A percentile compares a stretch with the other conserved stretches of the same genome.
Evolutionary conservation across 2,888 invertebrate genomes (phyloP).

Genomic region (Odontothrips loti): DNA sequence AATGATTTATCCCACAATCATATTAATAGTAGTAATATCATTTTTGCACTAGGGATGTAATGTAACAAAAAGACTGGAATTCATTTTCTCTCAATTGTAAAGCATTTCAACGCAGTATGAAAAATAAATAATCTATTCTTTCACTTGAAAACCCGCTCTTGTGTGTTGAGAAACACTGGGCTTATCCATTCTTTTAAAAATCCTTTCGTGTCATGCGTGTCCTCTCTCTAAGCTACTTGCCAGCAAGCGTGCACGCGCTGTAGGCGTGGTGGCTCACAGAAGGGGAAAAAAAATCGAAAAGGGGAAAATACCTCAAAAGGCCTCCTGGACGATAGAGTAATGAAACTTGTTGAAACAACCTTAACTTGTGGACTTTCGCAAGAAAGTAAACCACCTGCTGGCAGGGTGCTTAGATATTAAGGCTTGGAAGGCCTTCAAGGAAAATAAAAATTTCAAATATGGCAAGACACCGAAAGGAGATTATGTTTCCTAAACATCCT

Average conservation of each 20-base stretch:
- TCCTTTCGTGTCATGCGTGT: not conserved
- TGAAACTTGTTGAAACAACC: too few species aligned
- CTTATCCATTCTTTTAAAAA: not conserved
- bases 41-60: not conserved
- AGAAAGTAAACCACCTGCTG: too few species aligned
- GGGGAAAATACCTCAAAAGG: too few species aligned
- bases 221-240: not conserved
- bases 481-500: too few species aligned
- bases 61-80: not conserved
- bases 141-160: not conserved
- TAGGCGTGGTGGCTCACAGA: too few species aligned
- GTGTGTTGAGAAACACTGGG: not conserved
- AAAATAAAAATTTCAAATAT: too few species aligned
- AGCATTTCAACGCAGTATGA: conserved; percentile 20
- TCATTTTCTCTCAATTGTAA: conserved; percentile 10
- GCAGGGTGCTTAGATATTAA: too few species aligned
- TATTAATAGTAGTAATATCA: not conserved
- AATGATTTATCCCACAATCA: not conserved
- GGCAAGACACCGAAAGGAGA: too few species aligned
- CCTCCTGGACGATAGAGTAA: too few species aligned
- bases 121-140: conserved; percentile 26
- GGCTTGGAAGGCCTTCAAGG: too few species aligned
- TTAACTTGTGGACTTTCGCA: too few species aligned
- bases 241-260: not conserved
- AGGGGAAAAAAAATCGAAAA: too few species aligned